A percentile compares a stretch with the other conserved stretches of the same genome.
Conservation (phyloP, 2,888 invertebrate species). For the Alentia gelatinosa region DNA sequence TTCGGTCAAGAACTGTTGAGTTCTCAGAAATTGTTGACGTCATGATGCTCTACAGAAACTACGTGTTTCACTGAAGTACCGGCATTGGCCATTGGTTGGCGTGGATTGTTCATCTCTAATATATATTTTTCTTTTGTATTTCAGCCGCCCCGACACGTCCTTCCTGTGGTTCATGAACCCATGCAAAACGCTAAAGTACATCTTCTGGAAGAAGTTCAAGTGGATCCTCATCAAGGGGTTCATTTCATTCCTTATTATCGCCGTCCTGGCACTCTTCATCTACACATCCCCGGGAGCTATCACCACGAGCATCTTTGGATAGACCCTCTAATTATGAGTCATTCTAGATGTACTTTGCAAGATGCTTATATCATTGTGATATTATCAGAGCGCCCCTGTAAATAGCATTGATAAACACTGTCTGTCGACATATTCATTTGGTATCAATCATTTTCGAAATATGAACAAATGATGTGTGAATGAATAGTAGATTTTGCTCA, state of each 20-base stretch:
- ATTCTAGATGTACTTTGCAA: too few species aligned
- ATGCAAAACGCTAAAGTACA: slow-evolving; percentile 64
- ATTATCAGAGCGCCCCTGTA: too few species aligned
- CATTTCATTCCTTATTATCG: slow-evolving; percentile 60
- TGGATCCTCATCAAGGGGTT: slow-evolving; percentile 65
- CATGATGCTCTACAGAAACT: background rate
- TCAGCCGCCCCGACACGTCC: slow-evolving; percentile 67
- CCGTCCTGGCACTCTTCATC: slow-evolving; percentile 63
- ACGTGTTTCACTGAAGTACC: too few species aligned
- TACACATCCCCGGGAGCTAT: slow-evolving; percentile 63
- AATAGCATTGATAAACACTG: too few species aligned
- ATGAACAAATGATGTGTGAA: too few species aligned
- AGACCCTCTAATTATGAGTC: too few species aligned
- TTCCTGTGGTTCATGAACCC: slow-evolving; percentile 68
- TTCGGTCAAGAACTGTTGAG: too few species aligned
- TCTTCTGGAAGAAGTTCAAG: slow-evolving; percentile 67
- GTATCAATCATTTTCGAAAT: too few species aligned
- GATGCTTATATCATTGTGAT: too few species aligned
- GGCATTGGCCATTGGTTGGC: too few species aligned
- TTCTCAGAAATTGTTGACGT: background rate
- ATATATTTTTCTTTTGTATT: background rate
- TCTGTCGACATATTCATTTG: too few species aligned
- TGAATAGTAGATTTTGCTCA: too few species aligned
- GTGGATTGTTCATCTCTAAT: background rate
- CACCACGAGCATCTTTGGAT: slow-evolving; percentile 59